Base-by-base conservation (phyloP, 2,888 invertebrate genomes). In the Toxonevra muliebris region DNA sequence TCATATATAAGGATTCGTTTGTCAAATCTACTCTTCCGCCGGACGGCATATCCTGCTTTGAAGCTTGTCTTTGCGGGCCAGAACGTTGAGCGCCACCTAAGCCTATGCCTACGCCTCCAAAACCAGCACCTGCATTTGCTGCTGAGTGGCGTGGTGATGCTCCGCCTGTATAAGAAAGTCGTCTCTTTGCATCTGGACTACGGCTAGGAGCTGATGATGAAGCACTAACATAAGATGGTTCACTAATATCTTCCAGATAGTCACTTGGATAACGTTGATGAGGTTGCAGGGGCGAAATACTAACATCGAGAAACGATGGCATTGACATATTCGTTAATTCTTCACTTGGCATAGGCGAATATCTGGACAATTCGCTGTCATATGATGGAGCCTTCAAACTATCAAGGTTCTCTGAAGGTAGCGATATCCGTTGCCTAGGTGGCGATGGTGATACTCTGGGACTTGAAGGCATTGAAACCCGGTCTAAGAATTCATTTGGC, bases 361-460 rank as follows among this genome's bases (percentile, higher is more conserved):
- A 48, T 15, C n/a, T 48, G 13, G 48, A 15, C 11, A 13, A 48
- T 15, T 48, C 48, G 48, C 48, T 48, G 48, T 58, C 58, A 30
- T 65, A 65, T n/a, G 65, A 59, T 8, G 59, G 52, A 1, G 58
- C 13, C 58, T 57, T 41, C 58, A 52, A 15, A 52, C 65, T 42
- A 13, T 30, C 30, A 30, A 13, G 10, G 30, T 61, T 69, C 59
- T 55, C 64, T 1, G 45, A 59, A n/a, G 64, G 55, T 19, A 63
- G 65, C 13, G 69, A 61, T 13, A 15, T 61, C 64, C 59, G 54
- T 41, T 50, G 11, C 68, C 0, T 1, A 65, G 50, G 5, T 68
- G 71, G 30, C 1, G 68, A 42, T 20, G 61, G 42, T 11, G 67
- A 62, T 15, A 68, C 65, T 53, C 20, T 55, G 11, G 68, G 53